These are phyloP conservation scores for Hylaeus anthracinus DNA, from an alignment of 1,140 invertebrate species.

Conservation along the genomic window DNA sequence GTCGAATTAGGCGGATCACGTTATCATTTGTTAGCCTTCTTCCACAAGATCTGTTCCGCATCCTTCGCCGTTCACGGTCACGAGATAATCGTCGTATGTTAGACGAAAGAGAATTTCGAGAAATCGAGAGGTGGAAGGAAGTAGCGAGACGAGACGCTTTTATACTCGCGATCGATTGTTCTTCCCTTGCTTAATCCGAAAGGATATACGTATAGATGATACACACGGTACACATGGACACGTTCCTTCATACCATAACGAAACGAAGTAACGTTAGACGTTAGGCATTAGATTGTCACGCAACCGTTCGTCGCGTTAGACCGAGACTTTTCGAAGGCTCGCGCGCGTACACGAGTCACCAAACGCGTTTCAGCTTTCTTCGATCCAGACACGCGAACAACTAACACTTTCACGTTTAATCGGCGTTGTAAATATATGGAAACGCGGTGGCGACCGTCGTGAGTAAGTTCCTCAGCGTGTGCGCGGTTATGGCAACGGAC, in stretches of 20 bases:
- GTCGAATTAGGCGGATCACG: slow-evolving; percentile 8
- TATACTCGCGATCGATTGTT: slow-evolving; percentile 72
- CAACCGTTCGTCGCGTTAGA: neutral
- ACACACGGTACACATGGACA: neutral
- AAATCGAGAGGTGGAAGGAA: too few relatives aligned
- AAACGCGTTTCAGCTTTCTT: neutral
- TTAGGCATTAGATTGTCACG: neutral
- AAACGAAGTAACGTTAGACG: slow-evolving; percentile 18
- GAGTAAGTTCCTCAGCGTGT: neutral
- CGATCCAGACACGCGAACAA: neutral
- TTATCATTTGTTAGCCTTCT: slow-evolving; percentile 20
- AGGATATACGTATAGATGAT: neutral
- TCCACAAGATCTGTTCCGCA: neutral
- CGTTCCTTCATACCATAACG: slow-evolving; percentile 17
- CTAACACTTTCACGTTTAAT: neutral
- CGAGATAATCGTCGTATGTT: slow-evolving; percentile 45
- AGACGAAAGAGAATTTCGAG: neutral
- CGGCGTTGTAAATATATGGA: neutral
- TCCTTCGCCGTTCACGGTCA: neutral
- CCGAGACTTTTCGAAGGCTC: neutral
- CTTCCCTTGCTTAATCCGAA: slow-evolving; percentile 66
- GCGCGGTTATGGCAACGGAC: neutral
- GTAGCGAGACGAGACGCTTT: slow-evolving; percentile 62
- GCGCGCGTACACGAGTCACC: neutral
- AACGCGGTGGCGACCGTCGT: neutral